Evolutionary conservation across 2,113 vertebrate species (phyloP).

Genomic region (Halcyon malimbica): DNA sequence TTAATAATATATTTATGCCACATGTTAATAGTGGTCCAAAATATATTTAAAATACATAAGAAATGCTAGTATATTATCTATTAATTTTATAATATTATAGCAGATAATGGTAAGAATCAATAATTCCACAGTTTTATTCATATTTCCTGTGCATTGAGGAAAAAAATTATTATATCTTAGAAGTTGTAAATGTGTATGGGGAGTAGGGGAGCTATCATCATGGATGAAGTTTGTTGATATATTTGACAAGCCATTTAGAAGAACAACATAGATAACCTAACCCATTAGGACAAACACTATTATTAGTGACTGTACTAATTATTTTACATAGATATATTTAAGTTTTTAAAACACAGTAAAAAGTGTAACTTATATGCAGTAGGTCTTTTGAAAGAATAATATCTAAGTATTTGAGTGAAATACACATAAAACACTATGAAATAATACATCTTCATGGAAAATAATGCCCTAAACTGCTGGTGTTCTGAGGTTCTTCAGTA

Average conservation of each 20-base stretch:
- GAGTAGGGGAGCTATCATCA: background rate
- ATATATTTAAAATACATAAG: conserved; percentile 60
- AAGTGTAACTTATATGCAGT: background rate
- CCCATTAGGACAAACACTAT: background rate
- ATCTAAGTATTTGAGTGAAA: background rate
- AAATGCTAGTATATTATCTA: conserved; percentile 22
- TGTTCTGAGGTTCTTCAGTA: background rate
- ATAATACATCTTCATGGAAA: rapidly evolving
- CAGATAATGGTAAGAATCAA: conserved; percentile 46
- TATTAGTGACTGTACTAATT: background rate
- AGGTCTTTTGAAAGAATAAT: background rate
- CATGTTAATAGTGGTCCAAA: conserved; percentile 23
- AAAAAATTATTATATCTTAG: conserved; percentile 27
- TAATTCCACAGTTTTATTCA: background rate
- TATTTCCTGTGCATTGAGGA: conserved; percentile 2
- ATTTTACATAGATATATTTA: background rate
- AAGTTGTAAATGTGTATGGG: background rate
- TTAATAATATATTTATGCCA: conserved; percentile 57
- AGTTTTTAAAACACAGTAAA: background rate
- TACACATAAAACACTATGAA: background rate
- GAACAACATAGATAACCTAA: background rate
- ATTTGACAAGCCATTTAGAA: conserved; percentile 24
- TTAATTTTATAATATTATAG: background rate
- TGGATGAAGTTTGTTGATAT: background rate
- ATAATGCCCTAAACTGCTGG: background rate